Evolutionary conservation across 2,888 invertebrate genomes (phyloP).

Genomic region (Dorcus hopei): DNA sequence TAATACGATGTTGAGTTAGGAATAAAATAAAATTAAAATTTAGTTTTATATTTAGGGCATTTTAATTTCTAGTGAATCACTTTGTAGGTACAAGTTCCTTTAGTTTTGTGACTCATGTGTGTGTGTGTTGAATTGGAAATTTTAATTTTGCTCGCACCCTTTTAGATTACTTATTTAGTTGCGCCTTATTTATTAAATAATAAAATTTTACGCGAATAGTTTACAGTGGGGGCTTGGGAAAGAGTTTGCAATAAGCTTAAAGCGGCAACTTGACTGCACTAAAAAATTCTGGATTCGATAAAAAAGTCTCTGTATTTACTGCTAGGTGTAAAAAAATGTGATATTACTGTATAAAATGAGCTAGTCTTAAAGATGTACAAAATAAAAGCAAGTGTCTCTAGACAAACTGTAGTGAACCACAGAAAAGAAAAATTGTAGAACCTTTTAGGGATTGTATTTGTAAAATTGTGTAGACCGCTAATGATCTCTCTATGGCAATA

Average conservation of each 20-base stretch:
- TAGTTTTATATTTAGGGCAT: not conserved
- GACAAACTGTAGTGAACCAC: conserved; percentile 34
- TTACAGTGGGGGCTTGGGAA: conserved; percentile 48
- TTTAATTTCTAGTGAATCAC: too few species aligned
- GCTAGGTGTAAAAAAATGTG: conserved; percentile 9
- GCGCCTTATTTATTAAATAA: not conserved
- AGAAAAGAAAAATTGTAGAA: conserved; percentile 13
- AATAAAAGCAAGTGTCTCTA: conserved; percentile 32
- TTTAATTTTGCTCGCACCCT: not conserved
- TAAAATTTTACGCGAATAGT: not conserved
- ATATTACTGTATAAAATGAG: conserved; percentile 12
- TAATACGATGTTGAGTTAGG: not conserved
- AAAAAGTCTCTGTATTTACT: not conserved
- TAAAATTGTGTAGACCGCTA: too few species aligned
- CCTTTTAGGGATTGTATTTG: too few species aligned
- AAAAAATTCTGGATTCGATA: conserved; percentile 29
- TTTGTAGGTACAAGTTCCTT: conserved; percentile 16
- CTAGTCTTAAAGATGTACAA: conserved; percentile 14
- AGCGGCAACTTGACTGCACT: conserved; percentile 47
- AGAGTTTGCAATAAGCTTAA: conserved; percentile 50
- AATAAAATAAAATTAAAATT: not conserved
- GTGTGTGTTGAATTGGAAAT: not conserved
- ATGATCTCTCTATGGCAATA: too few species aligned
- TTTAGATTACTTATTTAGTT: not conserved
- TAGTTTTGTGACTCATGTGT: not conserved